A percentile compares a stretch with the other conserved stretches of the same genome.
Evolutionary conservation across 2,888 invertebrate species (phyloP).

Genomic region (Mactromeris polynyma): DNA sequence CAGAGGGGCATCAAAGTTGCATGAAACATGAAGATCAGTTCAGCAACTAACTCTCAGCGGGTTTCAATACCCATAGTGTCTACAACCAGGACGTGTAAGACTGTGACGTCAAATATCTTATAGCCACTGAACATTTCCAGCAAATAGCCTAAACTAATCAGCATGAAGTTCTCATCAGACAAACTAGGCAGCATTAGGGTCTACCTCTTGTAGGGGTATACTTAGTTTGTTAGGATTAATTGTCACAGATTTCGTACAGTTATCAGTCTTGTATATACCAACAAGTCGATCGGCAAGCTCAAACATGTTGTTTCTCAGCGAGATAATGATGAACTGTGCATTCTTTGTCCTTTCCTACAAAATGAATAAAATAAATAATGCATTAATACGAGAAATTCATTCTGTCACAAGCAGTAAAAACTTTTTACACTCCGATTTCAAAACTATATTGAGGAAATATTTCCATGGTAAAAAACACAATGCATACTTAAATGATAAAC

Average conservation of each 20-base stretch:
- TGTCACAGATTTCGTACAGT: constrained; percentile 94
- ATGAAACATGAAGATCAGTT: not conserved
- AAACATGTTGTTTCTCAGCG: constrained; percentile 98
- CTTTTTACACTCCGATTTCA: too few species aligned
- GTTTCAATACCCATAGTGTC: too few species aligned
- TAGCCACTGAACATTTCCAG: too few species aligned
- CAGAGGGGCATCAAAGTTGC: not conserved
- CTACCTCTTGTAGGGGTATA: constrained; percentile 68
- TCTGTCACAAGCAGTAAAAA: not conserved
- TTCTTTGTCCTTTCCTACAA: constrained; percentile 96
- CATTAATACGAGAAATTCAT: not conserved
- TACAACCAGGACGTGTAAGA: too few species aligned
- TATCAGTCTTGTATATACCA: constrained; percentile 97
- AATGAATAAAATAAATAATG: constrained; percentile 14
- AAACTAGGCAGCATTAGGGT: constrained; percentile 39
- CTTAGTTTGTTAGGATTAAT: constrained; percentile 88
- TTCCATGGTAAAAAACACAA: too few species aligned
- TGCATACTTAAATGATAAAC: too few species aligned
- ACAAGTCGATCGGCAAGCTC: constrained; percentile 96
- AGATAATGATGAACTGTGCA: constrained; percentile 99
- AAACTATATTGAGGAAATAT: too few species aligned
- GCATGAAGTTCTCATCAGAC: not conserved
- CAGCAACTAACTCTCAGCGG: too few species aligned
- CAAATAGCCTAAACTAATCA: not conserved
- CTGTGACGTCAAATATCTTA: too few species aligned